Conservation (phyloP, 2,888 invertebrate species). For the Mesopsocus fuscifrons region DNA sequence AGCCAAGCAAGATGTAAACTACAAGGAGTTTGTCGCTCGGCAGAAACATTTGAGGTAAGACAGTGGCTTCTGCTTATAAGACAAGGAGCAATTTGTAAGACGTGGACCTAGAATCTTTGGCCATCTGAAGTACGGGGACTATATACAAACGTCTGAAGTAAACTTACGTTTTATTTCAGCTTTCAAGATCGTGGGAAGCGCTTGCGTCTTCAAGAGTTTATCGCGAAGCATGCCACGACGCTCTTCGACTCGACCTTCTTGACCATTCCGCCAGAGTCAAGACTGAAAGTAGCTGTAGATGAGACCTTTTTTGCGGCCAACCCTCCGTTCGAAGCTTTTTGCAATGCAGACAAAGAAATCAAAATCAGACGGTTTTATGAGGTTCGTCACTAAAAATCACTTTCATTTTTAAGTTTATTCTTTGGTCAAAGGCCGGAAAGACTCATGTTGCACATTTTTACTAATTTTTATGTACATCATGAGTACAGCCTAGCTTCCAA, state of each 20-base stretch:
- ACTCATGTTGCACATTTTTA: too few relatives aligned
- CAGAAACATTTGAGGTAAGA: conserved; percentile 51
- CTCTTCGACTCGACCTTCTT: conserved; percentile 40
- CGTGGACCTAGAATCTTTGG: too few relatives aligned
- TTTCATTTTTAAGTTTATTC: too few relatives aligned
- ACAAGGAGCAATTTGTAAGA: too few relatives aligned
- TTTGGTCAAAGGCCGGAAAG: too few relatives aligned
- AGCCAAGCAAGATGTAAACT: conserved; percentile 41
- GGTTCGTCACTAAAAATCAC: conserved; percentile 32
- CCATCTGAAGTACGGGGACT: too few relatives aligned
- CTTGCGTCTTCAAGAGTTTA: conserved; percentile 68
- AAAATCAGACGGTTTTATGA: conserved; percentile 63
- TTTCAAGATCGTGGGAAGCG: conserved; percentile 71
- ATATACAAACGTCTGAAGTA: too few relatives aligned
- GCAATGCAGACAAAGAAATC: conserved; percentile 58
- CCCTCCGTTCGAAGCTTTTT: conserved; percentile 74
- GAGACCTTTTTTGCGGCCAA: conserved; percentile 46
- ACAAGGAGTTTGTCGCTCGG: conserved; percentile 54
- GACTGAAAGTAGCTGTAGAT: conserved; percentile 12
- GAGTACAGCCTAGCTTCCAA: too few relatives aligned
- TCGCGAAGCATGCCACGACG: conserved; percentile 63
- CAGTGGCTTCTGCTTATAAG: too few relatives aligned
- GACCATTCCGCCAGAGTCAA: conserved; percentile 14
- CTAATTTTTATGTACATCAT: too few relatives aligned
- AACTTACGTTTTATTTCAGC: conserved; percentile 23